Base-by-base conservation (phyloP, 1,140 invertebrate genomes). In the Bradynema listronoti region DNA sequence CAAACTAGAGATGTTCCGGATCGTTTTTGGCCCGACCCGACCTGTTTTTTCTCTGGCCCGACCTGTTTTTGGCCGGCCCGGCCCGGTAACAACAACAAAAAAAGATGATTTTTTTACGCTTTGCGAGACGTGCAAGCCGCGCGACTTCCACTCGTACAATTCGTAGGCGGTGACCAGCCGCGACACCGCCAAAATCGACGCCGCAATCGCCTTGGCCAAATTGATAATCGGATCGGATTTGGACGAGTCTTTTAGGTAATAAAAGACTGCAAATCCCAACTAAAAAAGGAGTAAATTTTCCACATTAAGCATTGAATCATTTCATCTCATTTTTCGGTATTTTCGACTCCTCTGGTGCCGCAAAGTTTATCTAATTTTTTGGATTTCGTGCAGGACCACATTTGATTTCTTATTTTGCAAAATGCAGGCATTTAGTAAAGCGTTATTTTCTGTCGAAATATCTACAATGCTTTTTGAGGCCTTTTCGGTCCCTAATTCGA, bases 171-270 rank as follows among this genome's bases (percentile, higher is more conserved):
- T 41, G 51, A 60, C n/a, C 7, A 60, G 33, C 30, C 46, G 36
- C 19, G 39, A 58, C 24, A 57, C 0, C 56, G 58, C n/a, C 16
- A 60, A 16, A 60, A 61, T 45, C 14, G 58, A 50, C 4, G 58
- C 58, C 4, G 34, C 34, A 25, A 60, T 11, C 5, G 56, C 49
- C 16, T 60, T 60, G 3, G 58, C 27, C 14, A 60, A 60, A 32
- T 60, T 22, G 47, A 50, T 50, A 50, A 27, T 32, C 4, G 47
- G 47, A 25, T 50, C 47, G 4, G 47, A 30, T 19, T 32, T 19
- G 5, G 34, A 30, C 3, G 16, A 9, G 19, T 50, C 47, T 9
- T 50, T 3, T n/a, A 16, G 47, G 19, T 27, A 24, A 4, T 32
- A 29, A 29, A 50, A 50, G 19, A 50, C n/a, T n/a, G 47, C 47